Evolutionary conservation across 2,797 vertebrate genomes (phyloP), one percentile per base, ranked within the genome.

Genomic region (Xiphorhynchus erythropygius): DNA sequence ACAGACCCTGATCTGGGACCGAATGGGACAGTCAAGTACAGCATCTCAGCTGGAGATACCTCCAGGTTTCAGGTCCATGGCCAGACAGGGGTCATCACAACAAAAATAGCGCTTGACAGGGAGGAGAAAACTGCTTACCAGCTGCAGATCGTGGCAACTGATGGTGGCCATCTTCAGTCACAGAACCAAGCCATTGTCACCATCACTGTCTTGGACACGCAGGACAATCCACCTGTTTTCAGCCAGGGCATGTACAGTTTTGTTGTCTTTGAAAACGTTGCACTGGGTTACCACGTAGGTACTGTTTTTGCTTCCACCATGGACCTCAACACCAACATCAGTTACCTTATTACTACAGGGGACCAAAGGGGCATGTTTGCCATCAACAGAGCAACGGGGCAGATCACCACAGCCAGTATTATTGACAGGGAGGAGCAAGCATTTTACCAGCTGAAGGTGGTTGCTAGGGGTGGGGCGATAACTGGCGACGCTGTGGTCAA

Each of bases 181-280:
- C 98, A 99, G 89, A 98, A 97, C 39, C 99, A 98, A 81, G 99
- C 99, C 22, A 98, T 99, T 62, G 99, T 99, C 65, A 99, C 99
- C 28, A 97, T 99, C 69, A 99, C 98, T 13, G 99, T 99, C 16
- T 96, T 99, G 85, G 99, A 99, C 96, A 99, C 99, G 1, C 99
- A 99, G 94, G 99, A 99, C 94, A 99, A 99, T 94, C 99, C 99
- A 0, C 99, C 99, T 7, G 98, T 98, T 32, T 99, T 99, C 92
- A 98, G 97, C 89, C 99, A 99, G 97, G 97, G 89, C 28, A 95
- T 57, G 13, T 99, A 99, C 96, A 99, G 99, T 95, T 99, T 99
- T 87, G 99, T 99, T 90, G 99, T 99, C 93, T 99, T 99, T 98
- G 99, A 99, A 97, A 99, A 99, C 1, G 98, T 99, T 65, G 98